Evolutionary conservation across 2,797 vertebrate genomes (phyloP), one percentile per base, ranked within the genome.

Genomic region (Myiothlypis chrysogaster): DNA sequence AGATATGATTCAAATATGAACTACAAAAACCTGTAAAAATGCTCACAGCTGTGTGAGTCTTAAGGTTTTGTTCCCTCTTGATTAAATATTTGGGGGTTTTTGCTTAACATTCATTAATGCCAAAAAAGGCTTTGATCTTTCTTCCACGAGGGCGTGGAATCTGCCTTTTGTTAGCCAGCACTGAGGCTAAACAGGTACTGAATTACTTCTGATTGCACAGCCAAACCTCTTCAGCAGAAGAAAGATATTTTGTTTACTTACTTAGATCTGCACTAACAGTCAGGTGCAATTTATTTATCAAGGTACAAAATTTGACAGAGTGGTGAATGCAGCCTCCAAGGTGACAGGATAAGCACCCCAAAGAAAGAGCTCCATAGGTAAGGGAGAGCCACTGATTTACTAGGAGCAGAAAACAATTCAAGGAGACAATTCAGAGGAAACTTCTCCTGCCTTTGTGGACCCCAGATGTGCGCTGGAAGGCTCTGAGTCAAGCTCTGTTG

Each of bases 21-120:
- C 76, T 44, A 44, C 32, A 53, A 82, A 87, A 86, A 90, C 39
- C 55, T 76, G 34, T 46, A 47, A 70, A 94, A 96, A 94, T 41
- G 24, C 52, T 70, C 80, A 64, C 89, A 95, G 85, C 81, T 88
- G 88, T 66, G 10, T 53, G 49, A 77, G 56, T 50, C 73, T 50
- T 32, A 39, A 87, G 34, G 75, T 79, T 94, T 90, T 94, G 66
- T 77, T 96, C 73, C 52, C n/a, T 87, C 73, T 73, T 91, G 90
- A 89, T 90, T 92, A 94, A 95, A 96, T 95, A 93, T 95, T 95
- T 96, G 87, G 90, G 90, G 90, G 70, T 0, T 91, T 93, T 96
- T 90, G 59, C 77, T 76, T 68, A 64, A 71, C 81, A 84, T 87
- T 93, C 92, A 80, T 93, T 90, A 89, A 93, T 89, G 81, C 47